Percentiles rank a stretch among this genome's conserved stretches.
Evolutionary conservation across 2,888 invertebrate genomes (phyloP).

Genomic region (Oxyteleia sp.): DNA sequence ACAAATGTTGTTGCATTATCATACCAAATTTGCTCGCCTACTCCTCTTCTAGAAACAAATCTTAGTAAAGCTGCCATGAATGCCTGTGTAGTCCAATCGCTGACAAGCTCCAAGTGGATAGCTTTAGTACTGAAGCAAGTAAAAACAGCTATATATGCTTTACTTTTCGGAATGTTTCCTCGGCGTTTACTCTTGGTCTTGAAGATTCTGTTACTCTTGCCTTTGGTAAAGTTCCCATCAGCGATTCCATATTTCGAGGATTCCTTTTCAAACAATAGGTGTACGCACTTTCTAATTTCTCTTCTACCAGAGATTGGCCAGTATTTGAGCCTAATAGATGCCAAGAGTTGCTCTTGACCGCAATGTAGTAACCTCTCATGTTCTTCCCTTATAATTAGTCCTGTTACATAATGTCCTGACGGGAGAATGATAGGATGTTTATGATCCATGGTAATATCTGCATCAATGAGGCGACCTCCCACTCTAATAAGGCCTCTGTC

Average conservation of each 20-base stretch:
- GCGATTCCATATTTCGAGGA: slow-evolving; percentile 25
- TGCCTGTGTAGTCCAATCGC: slow-evolving; percentile 44
- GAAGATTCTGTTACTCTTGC: slow-evolving; percentile 12
- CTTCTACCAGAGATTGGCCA: slow-evolving; percentile 9
- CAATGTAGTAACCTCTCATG: neutral
- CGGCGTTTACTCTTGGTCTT: slow-evolving; percentile 46
- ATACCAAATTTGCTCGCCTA: slow-evolving; percentile 41
- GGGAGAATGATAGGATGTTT: slow-evolving; percentile 6
- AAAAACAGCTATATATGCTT: slow-evolving; percentile 75
- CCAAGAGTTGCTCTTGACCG: slow-evolving; percentile 5
- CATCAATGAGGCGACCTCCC: slow-evolving; percentile 13
- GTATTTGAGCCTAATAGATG: neutral
- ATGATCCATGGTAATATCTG: neutral
- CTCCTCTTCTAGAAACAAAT: slow-evolving; percentile 55
- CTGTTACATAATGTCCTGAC: too few species aligned
- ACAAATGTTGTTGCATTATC: slow-evolving; percentile 69
- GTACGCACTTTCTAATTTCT: slow-evolving; percentile 57
- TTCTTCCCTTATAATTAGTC: neutral
- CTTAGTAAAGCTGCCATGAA: slow-evolving; percentile 58
- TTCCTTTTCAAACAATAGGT: slow-evolving; percentile 44
- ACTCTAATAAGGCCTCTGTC: slow-evolving; percentile 23
- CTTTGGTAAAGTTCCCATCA: slow-evolving; percentile 46
- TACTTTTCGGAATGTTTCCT: slow-evolving; percentile 29
- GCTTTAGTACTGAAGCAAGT: slow-evolving; percentile 73
- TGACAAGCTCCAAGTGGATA: slow-evolving; percentile 61